A percentile compares a stretch with the other conserved stretches of the same genome.
phyloP scores from a whole-genome alignment of 37 sponge, comb jelly and placozoan genomes.

The Axinella damicornis region DNA sequence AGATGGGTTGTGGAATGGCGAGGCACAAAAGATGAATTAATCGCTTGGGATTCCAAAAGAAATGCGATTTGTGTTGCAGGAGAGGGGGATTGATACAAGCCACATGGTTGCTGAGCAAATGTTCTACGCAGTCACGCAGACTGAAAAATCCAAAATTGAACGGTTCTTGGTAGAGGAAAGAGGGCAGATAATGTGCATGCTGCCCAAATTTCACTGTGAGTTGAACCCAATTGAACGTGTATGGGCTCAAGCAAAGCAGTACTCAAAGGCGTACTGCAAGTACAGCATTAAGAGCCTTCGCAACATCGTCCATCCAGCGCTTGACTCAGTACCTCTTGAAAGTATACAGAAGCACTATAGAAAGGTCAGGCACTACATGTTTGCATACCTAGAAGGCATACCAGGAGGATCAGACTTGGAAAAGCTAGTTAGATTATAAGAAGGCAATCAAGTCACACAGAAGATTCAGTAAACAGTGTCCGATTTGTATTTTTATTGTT shows the following conservation, averaged over 20 bases:
- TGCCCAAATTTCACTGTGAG: too few relatives aligned
- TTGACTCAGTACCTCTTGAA: neutral
- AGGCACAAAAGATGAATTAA: constrained; percentile 31
- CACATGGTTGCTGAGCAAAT: too few relatives aligned
- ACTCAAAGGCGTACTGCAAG: constrained; percentile 10
- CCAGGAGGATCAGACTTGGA: constrained; percentile 48
- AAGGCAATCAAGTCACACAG: constrained; percentile 37
- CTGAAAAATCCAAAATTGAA: constrained; percentile 21
- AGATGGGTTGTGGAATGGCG: constrained; percentile 23
- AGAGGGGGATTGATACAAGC: too few relatives aligned
- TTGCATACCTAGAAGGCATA: constrained; percentile 49
- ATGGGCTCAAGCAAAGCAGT: too few relatives aligned
- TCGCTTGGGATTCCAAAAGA: too few relatives aligned
- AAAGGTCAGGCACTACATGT: constrained; percentile 47
- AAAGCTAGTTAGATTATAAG: constrained; percentile 36
- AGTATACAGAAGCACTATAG: constrained; percentile 43
- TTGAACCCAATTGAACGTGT: too few relatives aligned
- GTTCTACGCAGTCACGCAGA: constrained; percentile 18
- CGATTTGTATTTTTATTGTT: neutral
- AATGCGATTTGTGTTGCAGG: too few relatives aligned
- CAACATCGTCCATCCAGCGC: too few relatives aligned
- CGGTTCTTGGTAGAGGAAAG: constrained; percentile 24
- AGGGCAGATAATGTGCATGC: too few relatives aligned
- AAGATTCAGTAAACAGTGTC: constrained; percentile 11
- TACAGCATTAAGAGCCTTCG: neutral